Base-by-base conservation (phyloP, 2,888 invertebrate genomes). In the Hermaeophaga mercurialis region DNA sequence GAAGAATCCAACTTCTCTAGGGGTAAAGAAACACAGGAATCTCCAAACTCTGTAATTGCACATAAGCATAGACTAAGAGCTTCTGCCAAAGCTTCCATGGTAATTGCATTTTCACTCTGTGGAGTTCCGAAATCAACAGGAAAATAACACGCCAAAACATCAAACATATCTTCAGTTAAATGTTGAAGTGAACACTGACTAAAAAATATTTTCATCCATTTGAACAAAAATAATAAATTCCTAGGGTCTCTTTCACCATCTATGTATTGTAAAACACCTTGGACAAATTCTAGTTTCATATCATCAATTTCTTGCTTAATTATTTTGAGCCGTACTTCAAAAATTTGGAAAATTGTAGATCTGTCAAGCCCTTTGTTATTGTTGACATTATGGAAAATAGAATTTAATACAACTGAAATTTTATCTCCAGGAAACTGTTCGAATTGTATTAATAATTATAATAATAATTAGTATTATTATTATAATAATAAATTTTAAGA, bases 161-260 rank as follows among this genome's bases (percentile, higher is more conserved):
- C 96, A 81, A 97, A 97, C 85, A 94, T 87, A 74, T 97, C 96
- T 73, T 96, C 96, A 2, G 83, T 81, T 69, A 95, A 84, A 73
- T 91, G 88, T 1, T 87, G 85, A 19, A 94, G 75, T 6, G 85
- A 80, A 69, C 90, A 84, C 28, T 81, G 79, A 54, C 79, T 79
- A 15, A 91, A 80, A 68, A 96, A 88, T 9, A 77, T 75, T 6
- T 89, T 89, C 66, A 95, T 81, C 71, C 91, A 85, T 33, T 80
- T 78, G 73, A 96, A 97, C 12, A 95, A 80, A 34, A 89, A 82
- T 47, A 92, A 73, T 17, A 98, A 80, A 79, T 96, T 96, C 9
- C 90, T 82, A 0, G 97, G 96, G 79, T 97, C 96, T 65, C 93
- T 83, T 81, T 98, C 97, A 0, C 94, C 91, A 66, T 96, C 95